Evolutionary conservation across 2,888 invertebrate genomes (phyloP).

Genomic region (Volucella inflata): DNA sequence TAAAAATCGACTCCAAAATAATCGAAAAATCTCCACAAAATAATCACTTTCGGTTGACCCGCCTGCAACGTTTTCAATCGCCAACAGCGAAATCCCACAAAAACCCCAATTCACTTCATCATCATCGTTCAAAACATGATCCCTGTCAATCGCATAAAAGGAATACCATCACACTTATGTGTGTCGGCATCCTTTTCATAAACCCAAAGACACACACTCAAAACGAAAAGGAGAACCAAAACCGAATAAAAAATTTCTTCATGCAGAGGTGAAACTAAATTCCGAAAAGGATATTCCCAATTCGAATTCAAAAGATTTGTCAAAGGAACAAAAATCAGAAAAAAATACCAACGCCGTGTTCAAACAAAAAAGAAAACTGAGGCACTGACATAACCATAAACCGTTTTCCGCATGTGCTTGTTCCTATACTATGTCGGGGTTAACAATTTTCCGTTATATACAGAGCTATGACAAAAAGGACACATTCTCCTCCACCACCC

Average conservation of each 20-base stretch:
- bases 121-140: constrained; percentile 20
- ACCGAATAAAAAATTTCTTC: neutral
- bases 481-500: neutral
- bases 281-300: constrained; percentile 15
- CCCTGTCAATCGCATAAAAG: constrained; percentile 15
- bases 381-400: constrained; percentile 15
- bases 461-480: constrained; percentile 37
- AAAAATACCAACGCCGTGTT: too few species aligned
- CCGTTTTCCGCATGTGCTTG: constrained; percentile 30
- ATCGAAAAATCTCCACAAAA: too few species aligned
- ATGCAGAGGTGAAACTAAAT: neutral
- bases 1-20: too few species aligned
- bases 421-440: constrained; percentile 20
- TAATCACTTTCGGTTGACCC: too few species aligned
- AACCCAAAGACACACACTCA: constrained; percentile 22
- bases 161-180: neutral
- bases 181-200: neutral
- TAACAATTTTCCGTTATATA: constrained; percentile 55
- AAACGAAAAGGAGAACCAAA: neutral
- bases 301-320: constrained; percentile 36
- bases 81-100: neutral
- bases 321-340: constrained; percentile 18
- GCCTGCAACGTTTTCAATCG: too few species aligned
- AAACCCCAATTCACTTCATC: constrained; percentile 14
- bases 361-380: too few species aligned